These are phyloP conservation scores for Mongoloraphidia duomilia DNA, from an alignment of 2,888 invertebrate species.

Conservation along the genomic window DNA sequence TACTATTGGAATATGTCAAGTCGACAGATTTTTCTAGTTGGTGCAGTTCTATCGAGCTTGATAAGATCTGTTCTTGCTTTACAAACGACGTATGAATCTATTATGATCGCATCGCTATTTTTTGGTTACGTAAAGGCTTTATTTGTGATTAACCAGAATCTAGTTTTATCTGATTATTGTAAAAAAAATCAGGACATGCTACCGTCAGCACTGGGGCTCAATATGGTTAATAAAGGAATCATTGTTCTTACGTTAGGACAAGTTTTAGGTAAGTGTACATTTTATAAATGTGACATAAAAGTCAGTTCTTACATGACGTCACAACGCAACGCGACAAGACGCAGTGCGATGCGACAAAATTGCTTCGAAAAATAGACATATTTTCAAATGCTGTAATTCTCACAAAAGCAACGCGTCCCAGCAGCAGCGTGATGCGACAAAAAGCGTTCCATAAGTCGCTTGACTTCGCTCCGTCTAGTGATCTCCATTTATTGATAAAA, in stretches of 20 bases:
- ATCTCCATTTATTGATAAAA: no score
- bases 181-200: slow-evolving; percentile 35
- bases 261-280: slow-evolving; percentile 25
- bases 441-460: no score
- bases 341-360: no score
- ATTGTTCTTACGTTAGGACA: slow-evolving; percentile 51
- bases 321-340: not conserved
- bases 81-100: slow-evolving; percentile 35
- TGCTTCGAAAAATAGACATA: no score
- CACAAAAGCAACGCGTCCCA: no score
- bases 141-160: slow-evolving; percentile 56
- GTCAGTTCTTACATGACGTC: slow-evolving; percentile 1
- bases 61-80: slow-evolving; percentile 47
- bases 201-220: slow-evolving; percentile 54
- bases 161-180: slow-evolving; percentile 52
- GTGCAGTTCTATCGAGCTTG: slow-evolving; percentile 46
- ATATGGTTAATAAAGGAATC: slow-evolving; percentile 57
- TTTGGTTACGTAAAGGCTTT: slow-evolving; percentile 59
- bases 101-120: slow-evolving; percentile 41
- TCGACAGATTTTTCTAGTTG: slow-evolving; percentile 34
- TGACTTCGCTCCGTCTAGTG: no score
- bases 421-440: no score
- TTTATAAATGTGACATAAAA: not conserved
- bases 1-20: slow-evolving; percentile 32
- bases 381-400: no score